phyloP scores from a whole-genome alignment of 2,113 vertebrate species.

The Edolisoma coerulescens region DNA sequence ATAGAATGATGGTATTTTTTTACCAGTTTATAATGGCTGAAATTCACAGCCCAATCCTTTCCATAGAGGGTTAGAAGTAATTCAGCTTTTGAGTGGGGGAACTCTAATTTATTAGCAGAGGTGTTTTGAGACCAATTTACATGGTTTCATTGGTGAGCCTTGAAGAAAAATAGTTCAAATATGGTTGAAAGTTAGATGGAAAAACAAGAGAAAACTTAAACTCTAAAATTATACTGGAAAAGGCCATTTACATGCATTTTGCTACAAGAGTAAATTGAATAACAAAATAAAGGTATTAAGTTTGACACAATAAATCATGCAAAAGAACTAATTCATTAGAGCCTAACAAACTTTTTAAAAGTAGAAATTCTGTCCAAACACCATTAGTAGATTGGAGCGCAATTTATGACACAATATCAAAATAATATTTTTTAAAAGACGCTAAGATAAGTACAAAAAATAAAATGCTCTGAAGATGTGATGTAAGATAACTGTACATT shows the following conservation, averaged over 20 bases:
- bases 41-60: not conserved
- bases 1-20: not conserved
- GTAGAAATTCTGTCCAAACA: not conserved
- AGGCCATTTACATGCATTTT: not conserved
- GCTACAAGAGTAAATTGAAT: not conserved
- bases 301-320: not conserved
- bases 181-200: not conserved
- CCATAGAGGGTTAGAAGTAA: not conserved
- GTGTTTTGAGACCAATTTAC: not conserved
- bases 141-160: not conserved
- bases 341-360: not conserved
- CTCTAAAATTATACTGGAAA: not conserved
- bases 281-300: not conserved
- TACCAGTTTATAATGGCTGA: not conserved
- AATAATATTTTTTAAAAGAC: not conserved
- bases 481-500: not conserved
- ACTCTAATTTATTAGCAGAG: not conserved
- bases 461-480: not conserved
- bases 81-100: not conserved
- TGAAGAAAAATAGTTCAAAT: not conserved
- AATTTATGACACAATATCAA: not conserved
- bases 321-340: constrained; percentile 1
- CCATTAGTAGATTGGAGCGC: not conserved
- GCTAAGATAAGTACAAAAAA: not conserved
- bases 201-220: not conserved